Base-by-base conservation (phyloP, 2,888 invertebrate species). In the Apamea epomidion region DNA sequence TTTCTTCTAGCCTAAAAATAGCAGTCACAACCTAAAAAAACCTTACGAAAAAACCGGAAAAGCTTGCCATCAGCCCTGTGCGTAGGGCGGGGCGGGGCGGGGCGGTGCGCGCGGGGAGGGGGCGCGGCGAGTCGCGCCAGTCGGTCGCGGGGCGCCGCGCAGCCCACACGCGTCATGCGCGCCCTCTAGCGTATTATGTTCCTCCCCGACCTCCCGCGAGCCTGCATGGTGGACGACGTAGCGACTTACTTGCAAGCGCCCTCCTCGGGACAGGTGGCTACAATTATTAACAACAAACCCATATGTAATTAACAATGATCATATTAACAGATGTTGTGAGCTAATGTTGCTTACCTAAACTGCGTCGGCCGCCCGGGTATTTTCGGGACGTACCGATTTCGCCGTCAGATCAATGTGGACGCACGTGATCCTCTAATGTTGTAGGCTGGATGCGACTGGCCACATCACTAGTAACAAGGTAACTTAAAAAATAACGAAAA, bases 171-270 rank as follows among this genome's bases (percentile, higher is more conserved):
- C 96, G 94, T 94, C 80, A 96, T 97, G 96, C 95, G 96, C 95
- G 94, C 94, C 92, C 94, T 95, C 91, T 96, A 95, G 94, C 95
- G 96, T 95, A 96, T 96, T 96, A 99, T 99, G 99, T 99, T 99
- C 98, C 98, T 99, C 98, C 99, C 99, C 97, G 99, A 99, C 97
- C 98, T 98, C 95, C 98, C 98, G 97, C 98, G 98, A 98, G 98
- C 98, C 98, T 99, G 98, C 98, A 99, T 99, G 99, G 98, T 99
- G 98, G 99, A 99, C 98, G 99, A 99, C 98, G 99, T 99, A 97
- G 98, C 99, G 97, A 98, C 98, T 97, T 99, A 99, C 98, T 98
- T 99, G 95, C 99, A 99, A 98, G 98, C 99, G 97, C 98, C 99
- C 97, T 98, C 99, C 97, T 98, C 99, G 97, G 98, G 99, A 98